Evolutionary conservation across 2,113 vertebrate species (phyloP).

Genomic region (Gnathonemus longibarbis): DNA sequence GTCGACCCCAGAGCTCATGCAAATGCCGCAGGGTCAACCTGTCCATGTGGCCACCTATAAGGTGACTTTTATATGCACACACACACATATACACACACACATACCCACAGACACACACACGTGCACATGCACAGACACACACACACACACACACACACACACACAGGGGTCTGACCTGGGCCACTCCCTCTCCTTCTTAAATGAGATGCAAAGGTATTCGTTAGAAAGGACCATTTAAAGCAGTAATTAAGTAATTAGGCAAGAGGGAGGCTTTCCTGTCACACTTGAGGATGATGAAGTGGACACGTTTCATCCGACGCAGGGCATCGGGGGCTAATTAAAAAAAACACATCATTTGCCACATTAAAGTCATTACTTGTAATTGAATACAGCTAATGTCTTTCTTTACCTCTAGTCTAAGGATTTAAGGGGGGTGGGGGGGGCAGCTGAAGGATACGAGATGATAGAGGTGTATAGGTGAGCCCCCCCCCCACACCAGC

Average conservation of each 20-base stretch:
- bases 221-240: slow-evolving; percentile 44
- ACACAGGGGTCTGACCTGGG: background rate
- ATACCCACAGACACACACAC: no score
- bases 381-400: slow-evolving; percentile 87
- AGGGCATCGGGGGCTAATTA: slow-evolving; percentile 71
- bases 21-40: no score
- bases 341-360: slow-evolving; percentile 74
- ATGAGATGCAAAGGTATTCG: slow-evolving; percentile 45
- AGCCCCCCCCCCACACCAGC: slow-evolving; percentile 28
- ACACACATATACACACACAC: background rate
- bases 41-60: no score
- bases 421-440: slow-evolving; percentile 35
- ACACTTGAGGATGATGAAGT: slow-evolving; percentile 78
- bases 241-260: slow-evolving; percentile 66
- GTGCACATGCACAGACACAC: no score
- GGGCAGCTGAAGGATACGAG: slow-evolving; percentile 63
- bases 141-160: background rate
- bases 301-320: slow-evolving; percentile 71
- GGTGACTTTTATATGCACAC: no score
- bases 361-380: slow-evolving; percentile 81
- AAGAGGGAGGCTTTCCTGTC: slow-evolving; percentile 68
- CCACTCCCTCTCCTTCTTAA: slow-evolving; percentile 14
- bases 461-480: slow-evolving; percentile 55
- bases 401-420: slow-evolving; percentile 67
- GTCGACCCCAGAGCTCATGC: no score